Evolutionary conservation across 2,797 vertebrate genomes (phyloP).

Genomic region (Zonotrichia albicollis): DNA sequence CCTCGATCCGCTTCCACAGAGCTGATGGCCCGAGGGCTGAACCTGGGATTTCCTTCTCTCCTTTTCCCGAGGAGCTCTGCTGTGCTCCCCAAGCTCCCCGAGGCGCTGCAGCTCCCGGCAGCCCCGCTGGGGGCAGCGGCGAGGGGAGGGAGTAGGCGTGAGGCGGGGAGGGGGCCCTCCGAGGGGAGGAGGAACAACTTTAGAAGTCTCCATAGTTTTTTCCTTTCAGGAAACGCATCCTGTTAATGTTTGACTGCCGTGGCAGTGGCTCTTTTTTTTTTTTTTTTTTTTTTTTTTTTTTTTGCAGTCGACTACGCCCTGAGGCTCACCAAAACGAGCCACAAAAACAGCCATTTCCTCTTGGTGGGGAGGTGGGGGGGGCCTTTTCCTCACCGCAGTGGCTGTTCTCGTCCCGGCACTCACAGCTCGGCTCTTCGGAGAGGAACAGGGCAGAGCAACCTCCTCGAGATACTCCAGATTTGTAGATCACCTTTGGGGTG

Average conservation of each 20-base stretch:
- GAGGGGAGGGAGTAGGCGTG: conserved; percentile 2
- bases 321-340: conserved; percentile 76
- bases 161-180: not conserved
- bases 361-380: conserved; percentile 60
- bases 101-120: accelerated
- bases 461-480: not conserved
- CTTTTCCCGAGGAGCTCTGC: not conserved
- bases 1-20: not conserved
- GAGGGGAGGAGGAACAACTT: conserved; percentile 57
- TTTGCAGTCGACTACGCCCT: conserved; percentile 79
- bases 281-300: conserved; percentile 83
- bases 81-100: not conserved
- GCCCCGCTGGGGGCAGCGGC: not conserved
- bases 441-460: not conserved
- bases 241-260: conserved; percentile 85
- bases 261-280: conserved; percentile 76
- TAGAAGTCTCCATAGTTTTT: conserved; percentile 73
- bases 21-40: not conserved
- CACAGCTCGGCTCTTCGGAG: not conserved
- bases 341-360: conserved; percentile 83
- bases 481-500: not conserved
- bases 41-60: not conserved
- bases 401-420: conserved; percentile 49
- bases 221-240: conserved; percentile 99
- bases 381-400: conserved; percentile 60